A percentile compares a stretch with the other conserved stretches of the same genome.
Conservation (phyloP, 1,140 invertebrate genomes). For the Arctopsyche grandis region DNA sequence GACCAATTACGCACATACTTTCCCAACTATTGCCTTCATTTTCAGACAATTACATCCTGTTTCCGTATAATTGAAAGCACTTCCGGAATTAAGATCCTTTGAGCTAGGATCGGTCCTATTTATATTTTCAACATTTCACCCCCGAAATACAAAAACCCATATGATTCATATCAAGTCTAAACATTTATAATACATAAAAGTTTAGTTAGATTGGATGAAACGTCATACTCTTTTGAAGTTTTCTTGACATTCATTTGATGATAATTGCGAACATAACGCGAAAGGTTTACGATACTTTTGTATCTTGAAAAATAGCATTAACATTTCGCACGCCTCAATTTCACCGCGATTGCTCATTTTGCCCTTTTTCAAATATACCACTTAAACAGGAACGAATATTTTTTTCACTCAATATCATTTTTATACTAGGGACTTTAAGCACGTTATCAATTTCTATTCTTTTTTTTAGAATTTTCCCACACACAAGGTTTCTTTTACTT, state of each 20-base stretch:
- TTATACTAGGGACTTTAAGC: neutral
- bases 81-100: neutral
- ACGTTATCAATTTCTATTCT: conserved; percentile 15
- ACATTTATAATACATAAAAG: no score
- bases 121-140: neutral
- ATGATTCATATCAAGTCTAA: no score
- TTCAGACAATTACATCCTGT: conserved; percentile 37
- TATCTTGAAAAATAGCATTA: conserved; percentile 18
- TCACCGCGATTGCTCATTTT: conserved; percentile 16
- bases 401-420: neutral
- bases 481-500: neutral
- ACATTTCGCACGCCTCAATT: conserved; percentile 32
- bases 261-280: conserved; percentile 33
- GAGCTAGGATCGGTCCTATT: neutral
- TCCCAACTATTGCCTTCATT: conserved; percentile 40
- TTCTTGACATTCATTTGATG: conserved; percentile 38
- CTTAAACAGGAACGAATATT: neutral
- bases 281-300: conserved; percentile 34
- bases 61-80: conserved; percentile 23
- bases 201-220: no score
- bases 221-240: no score
- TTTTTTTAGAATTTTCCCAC: neutral
- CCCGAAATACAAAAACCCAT: no score
- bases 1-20: conserved; percentile 46
- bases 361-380: conserved; percentile 4